Conservation (phyloP, 2,888 invertebrate species). For the Nipponacmea schrenckii region DNA sequence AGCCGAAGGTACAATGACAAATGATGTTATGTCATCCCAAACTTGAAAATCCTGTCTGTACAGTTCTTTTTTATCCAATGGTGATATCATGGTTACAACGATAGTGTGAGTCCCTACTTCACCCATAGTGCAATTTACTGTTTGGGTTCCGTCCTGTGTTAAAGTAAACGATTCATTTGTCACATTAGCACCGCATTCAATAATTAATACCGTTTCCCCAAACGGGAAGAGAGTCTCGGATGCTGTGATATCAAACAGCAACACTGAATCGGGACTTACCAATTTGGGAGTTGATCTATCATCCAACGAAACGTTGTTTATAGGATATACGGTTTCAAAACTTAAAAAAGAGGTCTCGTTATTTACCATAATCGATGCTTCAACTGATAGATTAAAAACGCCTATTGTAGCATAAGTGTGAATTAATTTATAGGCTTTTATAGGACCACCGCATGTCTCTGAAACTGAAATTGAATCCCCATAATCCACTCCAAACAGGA, state of each 20-base stretch:
- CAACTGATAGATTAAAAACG: not conserved
- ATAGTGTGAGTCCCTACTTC: not conserved
- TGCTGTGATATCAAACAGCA: not conserved
- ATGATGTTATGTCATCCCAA: not conserved
- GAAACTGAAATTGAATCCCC: not conserved
- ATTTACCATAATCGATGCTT: not conserved
- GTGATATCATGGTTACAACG: not conserved
- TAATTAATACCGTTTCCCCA: not conserved
- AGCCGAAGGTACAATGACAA: not conserved
- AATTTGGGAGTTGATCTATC: not conserved
- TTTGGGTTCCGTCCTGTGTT: not conserved
- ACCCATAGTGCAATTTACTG: not conserved
- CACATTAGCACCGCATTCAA: not conserved
- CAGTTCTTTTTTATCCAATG: not conserved
- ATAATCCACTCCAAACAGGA: not conserved
- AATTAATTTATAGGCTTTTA: not conserved
- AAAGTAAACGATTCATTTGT: not conserved
- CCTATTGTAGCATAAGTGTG: not conserved
- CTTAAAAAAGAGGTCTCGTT: not conserved
- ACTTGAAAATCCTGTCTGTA: not conserved
- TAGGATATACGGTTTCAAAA: not conserved
- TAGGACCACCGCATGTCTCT: not conserved
- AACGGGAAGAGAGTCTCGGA: not conserved
- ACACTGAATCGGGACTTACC: not conserved
- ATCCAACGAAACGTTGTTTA: not conserved